Base-by-base conservation (phyloP, 2,888 invertebrate genomes). In the Dioctria linearis region DNA sequence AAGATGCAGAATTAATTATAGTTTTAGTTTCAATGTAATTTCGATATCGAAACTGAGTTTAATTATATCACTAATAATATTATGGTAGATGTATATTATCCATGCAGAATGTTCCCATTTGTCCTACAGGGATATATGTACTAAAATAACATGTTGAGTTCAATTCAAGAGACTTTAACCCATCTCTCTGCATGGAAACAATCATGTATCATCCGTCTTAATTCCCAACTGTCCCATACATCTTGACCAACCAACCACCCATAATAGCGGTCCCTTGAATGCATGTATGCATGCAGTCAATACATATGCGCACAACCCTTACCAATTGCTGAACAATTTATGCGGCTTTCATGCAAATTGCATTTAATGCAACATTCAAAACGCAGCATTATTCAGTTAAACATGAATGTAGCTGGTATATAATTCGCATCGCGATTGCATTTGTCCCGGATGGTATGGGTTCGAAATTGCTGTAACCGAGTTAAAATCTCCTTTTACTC, bases 331-430 rank as follows among this genome's bases (percentile, higher is more conserved):
- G 65, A 39, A 63, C 78, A 78, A 78, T 78, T 65, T 78, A 78
- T 78, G 78, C 78, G 63, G 78, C 65, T 65, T 63, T 63, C 63
- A 78, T 78, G 78, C 63, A 78, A 78, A 78, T 78, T 78, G 65
- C 63, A 61, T 78, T 78, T 78, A 78, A 78, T 78, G 46, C 65
- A 65, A 49, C 78, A 78, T 78, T 65, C 63, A 78, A 78, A 78
- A 78, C 61, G 78, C 78, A 63, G 43, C 78, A 78, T 63, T 78
- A 78, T 78, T 78, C 78, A 78, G 46, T 49, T 25, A 63, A 63
- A 78, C 63, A 78, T 78, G 65, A 78, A 65, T 78, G 78, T 46
- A 49, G 25, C 25, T 25, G 2, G 25, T 25, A 63, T 78, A 65
- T 78, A 78, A 78, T 78, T 78, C 65, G 65, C 49, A 78, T 78